Percentiles rank a stretch among this genome's conserved stretches.
These are phyloP conservation scores for Melanotaenia nigrans DNA, from an alignment of 2,797 vertebrate genomes.

Conservation along the genomic window DNA sequence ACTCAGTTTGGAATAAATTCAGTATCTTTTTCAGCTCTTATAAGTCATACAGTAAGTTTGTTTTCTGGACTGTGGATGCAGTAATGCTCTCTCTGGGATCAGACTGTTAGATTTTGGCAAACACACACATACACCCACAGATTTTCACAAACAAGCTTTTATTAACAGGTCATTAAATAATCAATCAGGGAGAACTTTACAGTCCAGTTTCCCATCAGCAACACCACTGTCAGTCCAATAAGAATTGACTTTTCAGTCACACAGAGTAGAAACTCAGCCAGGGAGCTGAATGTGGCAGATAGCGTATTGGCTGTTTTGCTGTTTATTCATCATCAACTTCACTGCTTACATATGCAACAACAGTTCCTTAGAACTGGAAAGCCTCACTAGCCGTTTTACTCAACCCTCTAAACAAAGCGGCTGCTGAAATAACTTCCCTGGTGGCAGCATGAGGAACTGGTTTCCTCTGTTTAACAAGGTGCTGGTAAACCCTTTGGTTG, in stretches of 20 bases:
- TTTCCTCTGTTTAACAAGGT: not conserved
- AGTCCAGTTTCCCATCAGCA: constrained; percentile 32
- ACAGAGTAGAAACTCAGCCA: constrained; percentile 3
- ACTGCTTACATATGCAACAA: not conserved
- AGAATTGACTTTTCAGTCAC: constrained; percentile 32
- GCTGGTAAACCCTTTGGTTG: too few species aligned
- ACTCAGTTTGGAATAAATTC: constrained; percentile 65
- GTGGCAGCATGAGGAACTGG: too few species aligned
- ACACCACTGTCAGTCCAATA: constrained; percentile 24
- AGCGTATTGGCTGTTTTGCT: constrained; percentile 10
- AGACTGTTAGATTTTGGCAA: constrained; percentile 10
- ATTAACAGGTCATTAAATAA: constrained; percentile 40
- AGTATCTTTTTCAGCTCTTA: constrained; percentile 62
- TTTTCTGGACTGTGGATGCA: constrained; percentile 25
- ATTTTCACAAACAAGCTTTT: constrained; percentile 26
- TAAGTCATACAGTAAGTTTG: constrained; percentile 21
- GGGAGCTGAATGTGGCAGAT: constrained; percentile 19
- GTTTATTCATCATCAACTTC: constrained; percentile 1
- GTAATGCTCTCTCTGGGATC: constrained; percentile 27
- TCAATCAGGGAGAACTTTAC: constrained; percentile 17
- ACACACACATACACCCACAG: not conserved
- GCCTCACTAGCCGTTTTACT: not conserved
- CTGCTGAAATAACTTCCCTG: too few species aligned
- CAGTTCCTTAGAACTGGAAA: not conserved
- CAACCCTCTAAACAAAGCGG: not conserved